Percentiles rank a stretch among this genome's conserved stretches.
phyloP scores from a whole-genome alignment of 2,888 invertebrate species.

The Drosophila paramelanica region DNA sequence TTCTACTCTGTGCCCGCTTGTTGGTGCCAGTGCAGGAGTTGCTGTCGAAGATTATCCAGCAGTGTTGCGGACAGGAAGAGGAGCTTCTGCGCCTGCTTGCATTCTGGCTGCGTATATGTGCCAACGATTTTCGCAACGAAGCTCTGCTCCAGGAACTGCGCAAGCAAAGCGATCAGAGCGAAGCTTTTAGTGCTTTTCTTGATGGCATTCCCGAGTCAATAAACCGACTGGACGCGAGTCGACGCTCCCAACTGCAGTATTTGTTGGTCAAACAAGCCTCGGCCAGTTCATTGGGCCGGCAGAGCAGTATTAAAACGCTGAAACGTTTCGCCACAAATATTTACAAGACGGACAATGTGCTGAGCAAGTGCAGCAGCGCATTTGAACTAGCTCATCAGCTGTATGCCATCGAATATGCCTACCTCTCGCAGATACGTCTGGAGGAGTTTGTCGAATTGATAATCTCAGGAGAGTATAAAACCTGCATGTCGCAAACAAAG shows the following conservation, averaged over 20 bases:
- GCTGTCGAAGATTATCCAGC: slow-evolving; percentile 91
- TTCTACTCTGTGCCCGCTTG: slow-evolving; percentile 57
- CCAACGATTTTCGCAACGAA: slow-evolving; percentile 97
- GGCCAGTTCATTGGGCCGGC: slow-evolving; percentile 62
- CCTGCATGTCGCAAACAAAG: slow-evolving; percentile 85
- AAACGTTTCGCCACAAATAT: slow-evolving; percentile 82
- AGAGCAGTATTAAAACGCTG: slow-evolving; percentile 83
- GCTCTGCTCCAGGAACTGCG: slow-evolving; percentile 94
- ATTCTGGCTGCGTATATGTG: slow-evolving; percentile 97
- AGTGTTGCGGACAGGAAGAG: slow-evolving; percentile 85
- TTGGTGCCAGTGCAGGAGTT: slow-evolving; percentile 90
- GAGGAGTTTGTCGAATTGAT: slow-evolving; percentile 98
- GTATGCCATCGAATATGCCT: slow-evolving; percentile 95
- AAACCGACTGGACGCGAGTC: slow-evolving; percentile 16
- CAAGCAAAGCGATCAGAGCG: slow-evolving; percentile 90
- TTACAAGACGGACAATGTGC: slow-evolving; percentile 85
- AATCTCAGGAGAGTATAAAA: slow-evolving; percentile 88
- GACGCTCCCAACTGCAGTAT: slow-evolving; percentile 85
- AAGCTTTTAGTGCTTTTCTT: slow-evolving; percentile 85
- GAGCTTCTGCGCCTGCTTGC: slow-evolving; percentile 87
- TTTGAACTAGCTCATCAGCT: slow-evolving; percentile 95
- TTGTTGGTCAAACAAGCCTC: slow-evolving; percentile 56
- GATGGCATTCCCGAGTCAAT: slow-evolving; percentile 83
- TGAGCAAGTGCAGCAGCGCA: slow-evolving; percentile 91
- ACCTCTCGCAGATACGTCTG: slow-evolving; percentile 96